Evolutionary conservation across 2,888 invertebrate species (phyloP).

Genomic region (Pollenia labialis): DNA sequence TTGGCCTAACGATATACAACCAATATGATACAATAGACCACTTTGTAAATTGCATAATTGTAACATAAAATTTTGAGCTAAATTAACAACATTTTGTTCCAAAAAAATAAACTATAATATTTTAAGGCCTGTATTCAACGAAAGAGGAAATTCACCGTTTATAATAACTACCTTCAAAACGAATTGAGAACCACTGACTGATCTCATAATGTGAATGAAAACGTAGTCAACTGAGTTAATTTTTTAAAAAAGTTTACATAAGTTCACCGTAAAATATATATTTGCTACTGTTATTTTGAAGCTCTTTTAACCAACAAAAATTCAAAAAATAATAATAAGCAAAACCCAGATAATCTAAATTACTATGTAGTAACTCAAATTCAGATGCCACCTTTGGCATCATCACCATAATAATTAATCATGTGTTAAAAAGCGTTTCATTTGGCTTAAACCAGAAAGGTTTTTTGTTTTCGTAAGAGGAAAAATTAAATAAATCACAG

Average conservation of each 20-base stretch:
- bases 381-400: constrained; percentile 6
- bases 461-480: constrained; percentile 30
- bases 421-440: constrained; percentile 26
- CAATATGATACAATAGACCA: no score
- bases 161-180: no score
- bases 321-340: not conserved
- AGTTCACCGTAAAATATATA: not conserved
- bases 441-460: not conserved
- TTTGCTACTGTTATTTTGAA: constrained; percentile 15
- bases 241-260: not conserved
- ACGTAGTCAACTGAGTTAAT: not conserved
- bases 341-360: constrained; percentile 6
- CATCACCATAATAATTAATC: constrained; percentile 35
- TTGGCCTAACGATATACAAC: no score
- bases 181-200: constrained; percentile 6
- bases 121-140: no score
- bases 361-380: not conserved
- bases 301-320: not conserved
- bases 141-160: no score
- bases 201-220: not conserved
- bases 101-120: no score
- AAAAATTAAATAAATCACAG: constrained; percentile 22
- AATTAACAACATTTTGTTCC: no score
- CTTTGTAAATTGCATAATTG: no score
- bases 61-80: no score